Evolutionary conservation across 2,113 vertebrate genomes (phyloP).

Genomic region (Brachypodius melanocephalos): DNA sequence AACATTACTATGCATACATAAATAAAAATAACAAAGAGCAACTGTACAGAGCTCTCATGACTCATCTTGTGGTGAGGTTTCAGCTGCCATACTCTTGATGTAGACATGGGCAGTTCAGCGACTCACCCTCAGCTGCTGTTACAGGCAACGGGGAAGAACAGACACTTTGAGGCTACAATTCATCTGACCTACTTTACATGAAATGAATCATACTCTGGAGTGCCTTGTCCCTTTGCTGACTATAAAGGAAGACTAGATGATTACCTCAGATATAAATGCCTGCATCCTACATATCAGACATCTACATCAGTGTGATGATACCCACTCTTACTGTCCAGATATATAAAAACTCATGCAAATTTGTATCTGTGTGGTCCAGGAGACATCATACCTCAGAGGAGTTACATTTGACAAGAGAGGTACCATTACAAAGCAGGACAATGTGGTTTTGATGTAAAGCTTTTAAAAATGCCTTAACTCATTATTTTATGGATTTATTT

Average conservation of each 20-base stretch:
- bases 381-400: background rate
- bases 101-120: background rate
- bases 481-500: background rate
- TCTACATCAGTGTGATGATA: background rate
- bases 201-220: slow-evolving; percentile 43
- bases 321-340: background rate
- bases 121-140: background rate
- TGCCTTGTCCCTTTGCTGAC: background rate
- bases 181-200: slow-evolving; percentile 52
- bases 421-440: background rate
- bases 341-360: background rate
- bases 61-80: background rate
- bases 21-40: slow-evolving; percentile 1
- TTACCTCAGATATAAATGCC: background rate
- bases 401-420: background rate
- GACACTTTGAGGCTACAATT: slow-evolving; percentile 3
- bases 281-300: background rate
- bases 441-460: background rate
- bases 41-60: background rate
- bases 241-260: background rate
- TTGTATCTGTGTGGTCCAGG: background rate
- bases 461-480: background rate
- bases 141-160: background rate
- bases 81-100: background rate
- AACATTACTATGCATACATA: background rate